phyloP scores from a whole-genome alignment of 2,888 invertebrate species.

The Yponomeuta plumbellus region DNA sequence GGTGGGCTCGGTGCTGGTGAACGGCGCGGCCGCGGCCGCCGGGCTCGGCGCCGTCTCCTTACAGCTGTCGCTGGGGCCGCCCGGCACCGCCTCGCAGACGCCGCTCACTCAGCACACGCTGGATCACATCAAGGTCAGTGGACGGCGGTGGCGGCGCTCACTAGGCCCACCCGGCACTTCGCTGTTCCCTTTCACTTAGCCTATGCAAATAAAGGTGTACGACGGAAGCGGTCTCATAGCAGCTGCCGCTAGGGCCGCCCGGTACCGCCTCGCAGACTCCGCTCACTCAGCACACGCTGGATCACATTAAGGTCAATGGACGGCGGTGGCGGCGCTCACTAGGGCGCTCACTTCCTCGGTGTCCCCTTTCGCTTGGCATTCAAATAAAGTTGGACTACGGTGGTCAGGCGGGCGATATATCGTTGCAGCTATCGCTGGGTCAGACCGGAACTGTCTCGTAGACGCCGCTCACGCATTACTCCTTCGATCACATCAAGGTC shows the following conservation, averaged over 20 bases:
- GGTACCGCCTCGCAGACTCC: slow-evolving; percentile 84
- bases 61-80: slow-evolving; percentile 86
- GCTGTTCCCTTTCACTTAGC: not conserved
- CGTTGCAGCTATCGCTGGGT: no score
- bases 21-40: slow-evolving; percentile 72
- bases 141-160: no score
- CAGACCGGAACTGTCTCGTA: no score
- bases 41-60: slow-evolving; percentile 74
- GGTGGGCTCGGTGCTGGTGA: slow-evolving; percentile 78
- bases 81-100: slow-evolving; percentile 83
- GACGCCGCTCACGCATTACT: slow-evolving; percentile 85
- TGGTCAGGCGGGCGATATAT: no score
- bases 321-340: slow-evolving; percentile 56
- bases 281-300: slow-evolving; percentile 88
- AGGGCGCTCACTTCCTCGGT: slow-evolving; percentile 85
- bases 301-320: slow-evolving; percentile 85
- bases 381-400: no score
- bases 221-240: slow-evolving; percentile 77
- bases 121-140: slow-evolving; percentile 88
- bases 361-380: slow-evolving; percentile 84
- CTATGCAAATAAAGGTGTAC: not conserved
- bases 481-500: slow-evolving; percentile 92
- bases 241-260: slow-evolving; percentile 86
- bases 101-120: slow-evolving; percentile 88
- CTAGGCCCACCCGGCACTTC: no score